phyloP scores from a whole-genome alignment of 2,113 vertebrate genomes.

The Globicephala melas region DNA sequence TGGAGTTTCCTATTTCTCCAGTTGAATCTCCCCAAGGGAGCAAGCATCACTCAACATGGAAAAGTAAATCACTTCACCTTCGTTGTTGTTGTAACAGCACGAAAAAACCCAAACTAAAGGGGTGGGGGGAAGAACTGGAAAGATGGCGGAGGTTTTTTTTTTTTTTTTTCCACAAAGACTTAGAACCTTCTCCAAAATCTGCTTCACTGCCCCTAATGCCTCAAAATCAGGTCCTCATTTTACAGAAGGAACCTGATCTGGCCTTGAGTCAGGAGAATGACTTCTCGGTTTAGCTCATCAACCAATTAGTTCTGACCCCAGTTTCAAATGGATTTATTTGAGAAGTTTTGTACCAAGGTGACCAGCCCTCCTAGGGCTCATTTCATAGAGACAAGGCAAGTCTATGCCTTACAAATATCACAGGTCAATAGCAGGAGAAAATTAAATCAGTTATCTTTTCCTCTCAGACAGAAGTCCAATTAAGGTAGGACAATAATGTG shows the following conservation, averaged over 20 bases:
- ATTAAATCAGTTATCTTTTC: conserved; percentile 53
- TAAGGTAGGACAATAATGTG: conserved; percentile 71
- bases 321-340: conserved; percentile 42
- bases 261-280: not conserved
- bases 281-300: conserved; percentile 17
- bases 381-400: conserved; percentile 2
- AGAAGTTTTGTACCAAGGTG: conserved; percentile 6
- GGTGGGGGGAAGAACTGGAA: not conserved
- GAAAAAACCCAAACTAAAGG: not conserved
- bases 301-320: conserved; percentile 45
- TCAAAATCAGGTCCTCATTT: not conserved
- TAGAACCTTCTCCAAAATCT: not conserved
- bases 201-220: too few species aligned
- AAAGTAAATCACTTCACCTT: conserved; percentile 14
- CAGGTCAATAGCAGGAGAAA: conserved; percentile 55
- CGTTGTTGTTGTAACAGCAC: not conserved
- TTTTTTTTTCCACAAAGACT: not conserved
- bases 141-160: not conserved
- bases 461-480: conserved; percentile 60
- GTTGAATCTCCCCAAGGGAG: conserved; percentile 18
- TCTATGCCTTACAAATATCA: conserved; percentile 49
- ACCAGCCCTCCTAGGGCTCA: not conserved
- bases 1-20: conserved; percentile 51
- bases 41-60: not conserved
- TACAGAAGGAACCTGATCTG: conserved; percentile 39